A percentile compares a stretch with the other conserved stretches of the same genome.
Evolutionary conservation across 2,888 invertebrate genomes (phyloP).

Genomic region (Auanema sp.): DNA sequence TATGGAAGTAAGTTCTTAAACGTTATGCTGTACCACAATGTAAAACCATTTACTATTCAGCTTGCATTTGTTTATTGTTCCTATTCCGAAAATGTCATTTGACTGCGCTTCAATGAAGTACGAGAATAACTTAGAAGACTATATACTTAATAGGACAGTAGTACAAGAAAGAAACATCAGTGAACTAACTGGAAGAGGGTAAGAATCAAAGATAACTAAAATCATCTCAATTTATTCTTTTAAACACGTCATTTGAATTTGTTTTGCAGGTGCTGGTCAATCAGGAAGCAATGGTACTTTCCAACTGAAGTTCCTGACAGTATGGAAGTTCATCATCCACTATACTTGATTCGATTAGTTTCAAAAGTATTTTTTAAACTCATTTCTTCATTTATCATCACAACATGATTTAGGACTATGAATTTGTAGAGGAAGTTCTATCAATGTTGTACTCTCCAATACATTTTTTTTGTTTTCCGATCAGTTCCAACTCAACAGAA

Average conservation of each 20-base stretch:
- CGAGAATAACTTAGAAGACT: conserved; percentile 17
- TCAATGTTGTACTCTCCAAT: conserved; percentile 39
- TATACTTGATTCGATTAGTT: conserved; percentile 39
- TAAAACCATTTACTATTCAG: conserved; percentile 17
- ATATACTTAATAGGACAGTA: conserved; percentile 33
- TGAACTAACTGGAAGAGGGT: conserved; percentile 19
- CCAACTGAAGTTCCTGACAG: conserved; percentile 35
- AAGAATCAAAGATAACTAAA: background rate
- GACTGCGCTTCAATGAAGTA: conserved; percentile 28
- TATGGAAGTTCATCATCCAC: conserved; percentile 34
- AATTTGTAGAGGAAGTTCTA: conserved; percentile 36
- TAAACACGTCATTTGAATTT: conserved; percentile 2
- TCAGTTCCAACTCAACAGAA: conserved; percentile 23
- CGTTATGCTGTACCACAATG: too few relatives aligned
- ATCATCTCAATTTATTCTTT: too few relatives aligned
- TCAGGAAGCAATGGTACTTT: conserved; percentile 32
- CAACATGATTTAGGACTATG: conserved; percentile 26
- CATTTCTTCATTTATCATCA: background rate
- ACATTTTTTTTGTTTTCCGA: conserved; percentile 37
- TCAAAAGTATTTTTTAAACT: conserved; percentile 17
- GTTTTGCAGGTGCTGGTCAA: conserved; percentile 35
- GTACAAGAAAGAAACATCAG: conserved; percentile 11
- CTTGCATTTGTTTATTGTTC: conserved; percentile 32
- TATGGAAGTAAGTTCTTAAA: too few relatives aligned
- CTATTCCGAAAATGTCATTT: conserved; percentile 23